Evolutionary conservation across 2,797 vertebrate genomes (phyloP), one percentile per base, ranked within the genome.

Genomic region (Babyrousa celebensis): DNA sequence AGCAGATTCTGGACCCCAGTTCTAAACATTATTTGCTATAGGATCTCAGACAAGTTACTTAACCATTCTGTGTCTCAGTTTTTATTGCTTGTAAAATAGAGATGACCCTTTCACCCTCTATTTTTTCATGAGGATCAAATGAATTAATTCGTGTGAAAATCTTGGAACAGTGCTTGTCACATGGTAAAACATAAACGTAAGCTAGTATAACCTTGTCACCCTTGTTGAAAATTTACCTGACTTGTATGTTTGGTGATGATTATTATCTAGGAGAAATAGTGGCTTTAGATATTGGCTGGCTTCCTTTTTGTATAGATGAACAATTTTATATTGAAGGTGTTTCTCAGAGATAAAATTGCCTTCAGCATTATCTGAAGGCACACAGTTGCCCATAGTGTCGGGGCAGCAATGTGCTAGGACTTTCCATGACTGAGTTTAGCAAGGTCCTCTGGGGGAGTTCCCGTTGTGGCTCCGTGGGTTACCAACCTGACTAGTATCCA

Each of bases 251-350:
- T 92, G 68, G 29, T 65, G 78, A 63, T 94, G 82, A 25, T 85
- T 80, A 60, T 79, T 72, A 62, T 43, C 77, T 60, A 3, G 84
- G 79, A 79, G 75, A 89, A 96, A 71, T 60, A 18, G 21, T 29
- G 40, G 27, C 11, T 79, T 74, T 85, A n/a, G 48, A 29, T 79
- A 43, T 27, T 79, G 82, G 11, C 77, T 84, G 43, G 3, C 56
- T 95, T 96, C 15, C 74, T 92, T 96, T 75, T 48, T n/a, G 40
- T 74, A 72, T 56, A 78, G 17, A 74, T n/a, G 52, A 58, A 79
- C 29, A 27, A 79, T 12, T 65, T 92, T 82, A 40, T 71, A 25
- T 67, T 67, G 10, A 68, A 62, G 77, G 5, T 21, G 27, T 86
- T 91, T 83, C 32, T 54, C 56, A 83, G 74, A 95, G 82, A 67